Evolutionary conservation across 2,888 invertebrate genomes (phyloP).

Genomic region (Myopa tessellatipennis): DNA sequence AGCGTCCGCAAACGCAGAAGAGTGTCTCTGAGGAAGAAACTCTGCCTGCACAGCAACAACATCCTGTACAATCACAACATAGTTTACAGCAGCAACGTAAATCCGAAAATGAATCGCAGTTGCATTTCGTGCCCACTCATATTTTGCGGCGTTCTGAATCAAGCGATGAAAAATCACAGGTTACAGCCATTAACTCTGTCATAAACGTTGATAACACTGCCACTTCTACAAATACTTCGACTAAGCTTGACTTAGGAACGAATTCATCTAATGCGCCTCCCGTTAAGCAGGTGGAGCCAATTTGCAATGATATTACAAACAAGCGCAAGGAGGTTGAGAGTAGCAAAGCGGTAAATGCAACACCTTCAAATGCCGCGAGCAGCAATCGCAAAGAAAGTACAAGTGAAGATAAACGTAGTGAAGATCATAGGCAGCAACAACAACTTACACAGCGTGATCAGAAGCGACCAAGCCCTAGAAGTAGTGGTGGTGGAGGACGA

Average conservation of each 20-base stretch:
- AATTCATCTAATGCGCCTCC: conserved; percentile 17
- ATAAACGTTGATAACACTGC: conserved; percentile 4
- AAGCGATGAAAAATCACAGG: conserved; percentile 49
- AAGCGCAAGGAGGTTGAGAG: conserved; percentile 48
- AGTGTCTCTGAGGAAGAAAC: conserved; percentile 58
- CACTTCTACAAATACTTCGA: not conserved
- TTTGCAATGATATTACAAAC: conserved; percentile 44
- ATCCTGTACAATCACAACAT: conserved; percentile 42
- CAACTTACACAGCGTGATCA: conserved; percentile 50
- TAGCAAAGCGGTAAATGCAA: conserved; percentile 27
- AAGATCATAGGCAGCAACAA: conserved; percentile 39
- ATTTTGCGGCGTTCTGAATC: conserved; percentile 65
- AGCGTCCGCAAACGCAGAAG: conserved; percentile 61
- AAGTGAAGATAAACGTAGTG: conserved; percentile 40
- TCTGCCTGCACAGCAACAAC: conserved; percentile 39
- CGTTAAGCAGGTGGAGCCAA: conserved; percentile 22
- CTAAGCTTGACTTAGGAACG: not conserved
- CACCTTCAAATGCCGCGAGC: conserved; percentile 32
- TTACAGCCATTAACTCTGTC: conserved; percentile 38
- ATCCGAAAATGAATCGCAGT: conserved; percentile 39
- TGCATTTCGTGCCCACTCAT: conserved; percentile 62
- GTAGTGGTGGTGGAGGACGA: conserved; percentile 58
- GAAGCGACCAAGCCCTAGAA: conserved; percentile 66
- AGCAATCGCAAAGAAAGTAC: conserved; percentile 44
- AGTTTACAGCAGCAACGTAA: conserved; percentile 38